Evolutionary conservation across 2,888 invertebrate genomes (phyloP), one percentile per base, ranked within the genome.

Genomic region (Odontocerum albicorne): DNA sequence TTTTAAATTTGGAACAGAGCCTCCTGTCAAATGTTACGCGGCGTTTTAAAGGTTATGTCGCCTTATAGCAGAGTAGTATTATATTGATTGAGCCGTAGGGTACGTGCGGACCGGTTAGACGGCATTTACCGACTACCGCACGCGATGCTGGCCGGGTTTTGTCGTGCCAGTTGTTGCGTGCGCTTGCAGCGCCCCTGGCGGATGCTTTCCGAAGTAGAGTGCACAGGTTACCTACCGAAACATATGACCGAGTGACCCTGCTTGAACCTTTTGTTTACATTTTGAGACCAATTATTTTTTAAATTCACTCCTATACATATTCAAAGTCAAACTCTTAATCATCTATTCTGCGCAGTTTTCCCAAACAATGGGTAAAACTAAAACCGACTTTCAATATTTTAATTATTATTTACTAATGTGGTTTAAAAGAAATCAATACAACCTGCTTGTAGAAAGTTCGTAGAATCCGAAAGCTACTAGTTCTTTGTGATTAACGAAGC

Each of bases 141-240:
- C 35, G 42, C 13, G 35, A 40, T 32, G 27, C 39, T 39, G 53
- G 53, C 36, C 47, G 54, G 43, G 39, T 42, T 49, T 49, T 40
- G 54, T 54, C 42, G 36, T 43, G 36, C 51, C 47, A 52, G 51
- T 53, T 59, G 59, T 59, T 59, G 59, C 59, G 59, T 54, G 52
- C 59, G 59, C 35, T 49, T 46, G 59, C 59, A 55, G 33, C 56
- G 55, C 59, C 21, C 40, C 33, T 31, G 22, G 39, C 39, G 45
- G 39, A 39, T 32, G 22, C 20, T 19, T 36, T 35, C 3, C 39
- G n/a, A 43, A 38, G 10, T 19, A 39, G 17, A 19, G 32, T 56
- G 56, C 52, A 59, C 58, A 53, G 55, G 58, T 58, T 49, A 50
- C 22, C 21, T 39, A 50, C 35, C 32, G 10, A 32, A 51, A 45